Base-by-base conservation (phyloP, 92 coral and sea anemone species). In the Porites divaricata region DNA sequence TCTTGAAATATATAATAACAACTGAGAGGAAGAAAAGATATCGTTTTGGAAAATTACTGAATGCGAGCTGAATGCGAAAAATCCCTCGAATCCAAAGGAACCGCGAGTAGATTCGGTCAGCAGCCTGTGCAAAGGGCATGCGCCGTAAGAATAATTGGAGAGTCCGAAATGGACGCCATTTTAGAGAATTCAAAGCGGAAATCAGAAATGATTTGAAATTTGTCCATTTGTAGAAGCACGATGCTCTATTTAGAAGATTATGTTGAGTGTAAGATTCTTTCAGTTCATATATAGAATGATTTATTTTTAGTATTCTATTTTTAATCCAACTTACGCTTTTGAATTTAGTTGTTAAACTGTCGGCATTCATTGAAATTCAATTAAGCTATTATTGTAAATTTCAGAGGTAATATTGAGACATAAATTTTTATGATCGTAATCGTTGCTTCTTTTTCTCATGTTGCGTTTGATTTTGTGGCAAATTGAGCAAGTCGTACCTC, bases 211-310 rank as follows among this genome's bases (percentile, higher is more conserved):
- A 81, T 35, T 22, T 21, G 14, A 48, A 45, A 12, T 56, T 24
- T 62, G 10, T 17, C 54, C 1, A 16, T 5, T 21, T 21, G 20
- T 14, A 12, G 79, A 81, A 45, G 67, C 67, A 91, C 82, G 90
- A 96, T 96, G 99, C 99, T 95, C 71, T 96, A 96, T 80, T 84
- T 96, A 63, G 99, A 96, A 79, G 99, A 96, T 86, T 96, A 91
- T 86, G 88, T 96, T 57, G 99, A 96, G 81, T 83, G 99, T 96
- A 93, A 86, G 95, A 86, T 76, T 68, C 72, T 75, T 72, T 21
- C n/a, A 54, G 23, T 17, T 21, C 70, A 87, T 80, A 57, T 63
- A 26, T 63, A 59, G 53, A 81, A 58, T 64, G 65, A 9, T 45
- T 35, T 63, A 23, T 21, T 28, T 23, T 2, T 52, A 28, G 24